Conservation (phyloP, 1,140 invertebrate species). For the Andricus grossulariae region DNA sequence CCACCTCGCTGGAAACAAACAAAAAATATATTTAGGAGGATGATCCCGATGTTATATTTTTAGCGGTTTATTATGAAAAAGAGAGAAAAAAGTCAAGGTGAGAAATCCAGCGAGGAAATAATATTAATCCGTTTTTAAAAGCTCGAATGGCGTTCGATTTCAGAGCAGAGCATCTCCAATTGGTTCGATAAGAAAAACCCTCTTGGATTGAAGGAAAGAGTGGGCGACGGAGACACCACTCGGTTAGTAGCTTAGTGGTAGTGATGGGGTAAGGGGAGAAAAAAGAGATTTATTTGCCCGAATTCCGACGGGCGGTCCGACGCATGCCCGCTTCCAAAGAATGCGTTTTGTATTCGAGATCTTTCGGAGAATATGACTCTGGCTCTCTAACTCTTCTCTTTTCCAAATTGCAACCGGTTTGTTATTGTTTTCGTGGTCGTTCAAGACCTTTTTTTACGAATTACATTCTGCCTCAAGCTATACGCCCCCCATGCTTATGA, state of each 20-base stretch:
- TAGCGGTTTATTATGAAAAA: too few relatives aligned
- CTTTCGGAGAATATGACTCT: constrained; percentile 65
- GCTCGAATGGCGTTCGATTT: constrained; percentile 37
- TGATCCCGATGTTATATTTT: too few relatives aligned
- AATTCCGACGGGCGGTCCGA: constrained; percentile 67
- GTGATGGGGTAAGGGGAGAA: constrained; percentile 19
- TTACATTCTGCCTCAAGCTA: constrained; percentile 28
- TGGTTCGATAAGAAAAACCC: constrained; percentile 47
- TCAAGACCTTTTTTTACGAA: constrained; percentile 37
- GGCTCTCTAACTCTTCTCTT: constrained; percentile 36
- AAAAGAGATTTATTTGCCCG: constrained; percentile 71
- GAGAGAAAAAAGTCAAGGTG: too few relatives aligned
- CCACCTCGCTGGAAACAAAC: too few relatives aligned
- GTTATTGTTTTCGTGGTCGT: constrained; percentile 58
- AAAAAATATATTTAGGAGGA: too few relatives aligned
- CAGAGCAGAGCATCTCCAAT: constrained; percentile 36
- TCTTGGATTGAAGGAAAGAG: constrained; percentile 35
- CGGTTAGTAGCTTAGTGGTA: too few relatives aligned
- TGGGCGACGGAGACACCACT: constrained; percentile 19
- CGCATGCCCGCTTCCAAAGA: constrained; percentile 62
- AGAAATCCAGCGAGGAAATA: background rate
- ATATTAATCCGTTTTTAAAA: too few relatives aligned
- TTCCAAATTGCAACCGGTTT: constrained; percentile 56
- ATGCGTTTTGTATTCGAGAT: constrained; percentile 73
- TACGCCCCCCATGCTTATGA: constrained; percentile 16